These are phyloP conservation scores for Peromyscus leucopus DNA, from an alignment of 2,113 vertebrate species.

Conservation along the genomic window DNA sequence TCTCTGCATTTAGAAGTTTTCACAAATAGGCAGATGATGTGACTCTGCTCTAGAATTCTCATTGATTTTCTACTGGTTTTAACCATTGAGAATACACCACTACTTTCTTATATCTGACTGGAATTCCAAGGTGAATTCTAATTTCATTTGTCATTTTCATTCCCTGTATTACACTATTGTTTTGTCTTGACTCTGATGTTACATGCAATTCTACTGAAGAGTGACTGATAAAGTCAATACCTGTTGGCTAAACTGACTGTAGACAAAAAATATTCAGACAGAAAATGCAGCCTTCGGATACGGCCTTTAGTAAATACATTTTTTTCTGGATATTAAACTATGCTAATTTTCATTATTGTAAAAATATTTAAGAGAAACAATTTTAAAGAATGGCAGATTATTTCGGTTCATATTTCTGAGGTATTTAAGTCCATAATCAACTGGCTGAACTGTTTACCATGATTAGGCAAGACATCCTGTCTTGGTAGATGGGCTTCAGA, in stretches of 20 bases:
- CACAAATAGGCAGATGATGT: neutral
- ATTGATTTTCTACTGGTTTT: neutral
- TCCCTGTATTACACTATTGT: neutral
- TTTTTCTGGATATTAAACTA: neutral
- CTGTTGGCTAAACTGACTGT: neutral
- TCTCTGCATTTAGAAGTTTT: neutral
- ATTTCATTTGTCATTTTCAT: neutral
- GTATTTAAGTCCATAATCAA: neutral
- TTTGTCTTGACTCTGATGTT: neutral
- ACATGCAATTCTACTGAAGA: neutral
- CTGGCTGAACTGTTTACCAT: neutral
- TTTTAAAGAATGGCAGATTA: neutral
- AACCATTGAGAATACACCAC: neutral
- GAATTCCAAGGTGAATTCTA: neutral
- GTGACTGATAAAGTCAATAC: neutral
- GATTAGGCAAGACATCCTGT: neutral
- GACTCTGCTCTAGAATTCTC: neutral
- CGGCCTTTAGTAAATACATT: neutral
- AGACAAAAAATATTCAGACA: neutral
- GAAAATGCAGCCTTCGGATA: neutral
- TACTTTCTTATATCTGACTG: neutral
- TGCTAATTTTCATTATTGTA: neutral
- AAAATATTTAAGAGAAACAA: neutral
- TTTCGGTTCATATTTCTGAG: neutral
- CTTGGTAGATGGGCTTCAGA: no score